Percentiles rank a stretch among this genome's conserved stretches.
These are phyloP conservation scores for Nematopogon swammerdamellus DNA, from an alignment of 2,888 invertebrate genomes.

Conservation along the genomic window DNA sequence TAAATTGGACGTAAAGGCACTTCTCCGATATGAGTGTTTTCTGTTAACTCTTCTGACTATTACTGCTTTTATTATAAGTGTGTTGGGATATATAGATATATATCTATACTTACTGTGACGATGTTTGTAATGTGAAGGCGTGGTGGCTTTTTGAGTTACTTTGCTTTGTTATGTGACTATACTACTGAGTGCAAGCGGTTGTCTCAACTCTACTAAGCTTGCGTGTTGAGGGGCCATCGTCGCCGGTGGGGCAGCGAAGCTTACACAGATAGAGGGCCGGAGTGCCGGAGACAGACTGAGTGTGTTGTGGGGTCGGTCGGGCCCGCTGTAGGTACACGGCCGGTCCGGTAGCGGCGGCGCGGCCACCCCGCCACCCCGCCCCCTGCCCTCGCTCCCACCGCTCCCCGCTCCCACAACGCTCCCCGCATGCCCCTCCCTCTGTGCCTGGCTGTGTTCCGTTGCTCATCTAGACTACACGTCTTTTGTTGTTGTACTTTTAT, in stretches of 20 bases:
- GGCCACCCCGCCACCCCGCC: constrained; percentile 15
- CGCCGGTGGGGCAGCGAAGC: constrained; percentile 13
- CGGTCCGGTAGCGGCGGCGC: constrained; percentile 17
- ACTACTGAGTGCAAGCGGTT: constrained; percentile 25
- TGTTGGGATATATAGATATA: neutral
- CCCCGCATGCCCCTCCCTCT: constrained; percentile 36
- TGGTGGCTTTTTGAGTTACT: constrained; percentile 51
- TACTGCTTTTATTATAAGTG: neutral
- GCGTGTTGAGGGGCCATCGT: neutral
- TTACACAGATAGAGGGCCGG: neutral
- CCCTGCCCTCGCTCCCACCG: constrained; percentile 6
- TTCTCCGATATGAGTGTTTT: neutral
- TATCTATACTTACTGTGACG: neutral
- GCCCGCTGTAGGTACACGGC: constrained; percentile 6
- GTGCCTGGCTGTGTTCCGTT: constrained; percentile 57
- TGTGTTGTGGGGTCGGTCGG: too few relatives aligned
- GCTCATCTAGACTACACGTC: constrained; percentile 51
- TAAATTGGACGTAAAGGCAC: neutral
- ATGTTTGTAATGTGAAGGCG: constrained; percentile 24
- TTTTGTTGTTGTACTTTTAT: constrained; percentile 41
- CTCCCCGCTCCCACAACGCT: constrained; percentile 21
- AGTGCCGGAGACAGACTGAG: constrained; percentile 1
- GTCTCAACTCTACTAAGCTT: neutral
- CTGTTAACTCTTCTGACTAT: neutral
- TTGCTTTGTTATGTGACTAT: constrained; percentile 53